Conservation (phyloP, 2,797 vertebrate genomes). For the Hypotaenidia okinawae region DNA sequence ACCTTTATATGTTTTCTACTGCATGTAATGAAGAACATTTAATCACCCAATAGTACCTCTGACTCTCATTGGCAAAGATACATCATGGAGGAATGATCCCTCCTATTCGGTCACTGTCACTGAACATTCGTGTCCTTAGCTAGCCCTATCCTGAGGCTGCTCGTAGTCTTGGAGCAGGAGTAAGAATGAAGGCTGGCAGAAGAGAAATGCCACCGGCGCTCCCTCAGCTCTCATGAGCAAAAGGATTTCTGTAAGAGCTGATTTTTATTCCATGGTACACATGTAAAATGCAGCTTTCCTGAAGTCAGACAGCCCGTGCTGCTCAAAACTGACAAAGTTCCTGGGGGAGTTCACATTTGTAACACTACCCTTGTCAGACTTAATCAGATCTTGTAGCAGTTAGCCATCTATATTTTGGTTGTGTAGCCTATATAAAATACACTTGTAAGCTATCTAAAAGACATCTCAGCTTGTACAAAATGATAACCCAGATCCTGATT, state of each 20-base stretch:
- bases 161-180: background rate
- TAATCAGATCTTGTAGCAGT: slow-evolving; percentile 37
- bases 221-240: background rate
- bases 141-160: background rate
- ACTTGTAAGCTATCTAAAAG: slow-evolving; percentile 1
- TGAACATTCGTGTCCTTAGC: background rate
- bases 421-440: background rate
- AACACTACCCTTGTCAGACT: slow-evolving; percentile 24
- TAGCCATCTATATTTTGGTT: slow-evolving; percentile 23
- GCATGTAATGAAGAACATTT: background rate
- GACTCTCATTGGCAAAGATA: background rate
- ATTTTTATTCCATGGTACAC: background rate
- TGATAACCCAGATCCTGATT: background rate
- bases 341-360: background rate
- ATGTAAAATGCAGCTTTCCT: background rate
- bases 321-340: slow-evolving; percentile 46
- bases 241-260: background rate
- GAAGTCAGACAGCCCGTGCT: background rate
- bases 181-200: background rate
- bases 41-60: background rate
- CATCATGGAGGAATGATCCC: background rate
- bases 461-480: slow-evolving; percentile 2
- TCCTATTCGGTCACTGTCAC: background rate
- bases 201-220: background rate
- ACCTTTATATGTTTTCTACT: background rate